phyloP scores from a whole-genome alignment of 1,140 invertebrate species.

The Drosophila persimilis region DNA sequence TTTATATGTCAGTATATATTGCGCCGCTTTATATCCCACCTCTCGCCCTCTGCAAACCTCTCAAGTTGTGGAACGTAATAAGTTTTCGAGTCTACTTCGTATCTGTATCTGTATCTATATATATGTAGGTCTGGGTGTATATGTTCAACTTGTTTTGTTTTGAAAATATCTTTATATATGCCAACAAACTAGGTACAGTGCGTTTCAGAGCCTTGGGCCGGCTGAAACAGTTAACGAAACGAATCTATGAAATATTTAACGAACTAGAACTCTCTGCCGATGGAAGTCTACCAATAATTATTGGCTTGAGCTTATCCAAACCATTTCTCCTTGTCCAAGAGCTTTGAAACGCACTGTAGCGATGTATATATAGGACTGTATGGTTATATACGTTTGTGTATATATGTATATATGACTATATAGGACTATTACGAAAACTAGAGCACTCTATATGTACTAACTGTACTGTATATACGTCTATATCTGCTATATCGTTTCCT shows the following conservation, averaged over 20 bases:
- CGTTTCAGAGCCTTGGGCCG: slow-evolving; percentile 19
- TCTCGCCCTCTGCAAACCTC: slow-evolving; percentile 16
- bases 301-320: no score
- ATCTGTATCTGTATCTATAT: slow-evolving; percentile 20
- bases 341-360: slow-evolving; percentile 35
- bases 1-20: slow-evolving; percentile 22
- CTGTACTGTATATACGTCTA: slow-evolving; percentile 45
- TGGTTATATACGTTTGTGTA: slow-evolving; percentile 7
- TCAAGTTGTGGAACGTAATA: slow-evolving; percentile 51
- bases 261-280: slow-evolving; percentile 12
- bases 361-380: slow-evolving; percentile 39
- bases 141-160: slow-evolving; percentile 47
- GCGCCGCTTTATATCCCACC: slow-evolving; percentile 14
- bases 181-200: slow-evolving; percentile 54
- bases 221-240: background rate
- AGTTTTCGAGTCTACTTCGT: slow-evolving; percentile 48
- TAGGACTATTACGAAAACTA: slow-evolving; percentile 67
- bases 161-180: slow-evolving; percentile 58
- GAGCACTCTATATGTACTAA: slow-evolving; percentile 51
- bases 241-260: no score
- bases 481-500: slow-evolving; percentile 39
- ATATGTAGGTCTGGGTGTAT: slow-evolving; percentile 32
- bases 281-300: background rate
- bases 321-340: background rate
- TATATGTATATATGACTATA: slow-evolving; percentile 40